Percentiles rank a stretch among this genome's conserved stretches.
phyloP scores from a whole-genome alignment of 2,113 vertebrate species.

The Rattus norvegicus region GRCr8 NC_086029.1:59339501-59340000 shows the following conservation, averaged over 20 bases:
- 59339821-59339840: neutral
- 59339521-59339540: neutral
- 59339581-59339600: neutral
- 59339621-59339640: neutral
- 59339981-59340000: no score
- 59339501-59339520: neutral
- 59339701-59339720: neutral
- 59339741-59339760: neutral
- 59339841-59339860: neutral
- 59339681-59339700: neutral
- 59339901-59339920: neutral
- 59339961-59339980: neutral
- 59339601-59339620: neutral
- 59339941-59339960: neutral
- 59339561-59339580: neutral
- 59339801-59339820: neutral
- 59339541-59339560: neutral
- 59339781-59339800: neutral
- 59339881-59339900: neutral
- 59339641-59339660: neutral
- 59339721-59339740: neutral
- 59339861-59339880: neutral
- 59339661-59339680: neutral
- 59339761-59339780: neutral
- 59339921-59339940: neutral